These are phyloP conservation scores for Himalopsyche japonica DNA, from an alignment of 2,888 invertebrate species.

Conservation along the genomic window DNA sequence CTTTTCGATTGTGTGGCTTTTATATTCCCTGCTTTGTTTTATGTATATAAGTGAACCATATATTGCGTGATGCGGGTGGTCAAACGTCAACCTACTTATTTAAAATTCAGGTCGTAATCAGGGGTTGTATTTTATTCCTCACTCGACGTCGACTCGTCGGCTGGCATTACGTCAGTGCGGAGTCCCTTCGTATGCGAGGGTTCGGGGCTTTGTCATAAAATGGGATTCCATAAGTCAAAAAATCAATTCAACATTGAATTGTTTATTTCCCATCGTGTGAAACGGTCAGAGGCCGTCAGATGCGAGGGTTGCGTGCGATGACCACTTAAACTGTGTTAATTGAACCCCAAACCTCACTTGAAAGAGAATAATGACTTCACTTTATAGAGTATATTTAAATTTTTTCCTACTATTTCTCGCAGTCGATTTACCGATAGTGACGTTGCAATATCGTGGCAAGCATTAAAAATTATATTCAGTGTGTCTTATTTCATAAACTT, in stretches of 20 bases:
- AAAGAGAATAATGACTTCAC: background rate
- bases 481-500: too few species aligned
- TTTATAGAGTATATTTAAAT: background rate
- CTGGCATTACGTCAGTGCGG: background rate
- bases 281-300: slow-evolving; percentile 18
- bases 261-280: slow-evolving; percentile 16
- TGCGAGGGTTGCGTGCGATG: slow-evolving; percentile 20
- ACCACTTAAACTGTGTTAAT: slow-evolving; percentile 32
- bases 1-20: background rate
- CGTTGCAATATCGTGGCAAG: background rate
- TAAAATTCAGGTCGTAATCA: slow-evolving; percentile 5
- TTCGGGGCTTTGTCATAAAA: background rate
- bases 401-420: background rate
- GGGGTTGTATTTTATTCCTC: background rate
- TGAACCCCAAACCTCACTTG: slow-evolving; percentile 4
- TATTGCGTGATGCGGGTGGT: background rate
- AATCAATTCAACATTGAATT: slow-evolving; percentile 23
- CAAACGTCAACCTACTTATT: background rate
- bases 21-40: background rate
- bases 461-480: too few species aligned
- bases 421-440: background rate
- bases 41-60: background rate
- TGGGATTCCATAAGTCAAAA: slow-evolving; percentile 10
- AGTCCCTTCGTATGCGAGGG: background rate
- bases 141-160: background rate